Conservation (phyloP, 2,888 invertebrate genomes). For the Theretra japonica region DNA sequence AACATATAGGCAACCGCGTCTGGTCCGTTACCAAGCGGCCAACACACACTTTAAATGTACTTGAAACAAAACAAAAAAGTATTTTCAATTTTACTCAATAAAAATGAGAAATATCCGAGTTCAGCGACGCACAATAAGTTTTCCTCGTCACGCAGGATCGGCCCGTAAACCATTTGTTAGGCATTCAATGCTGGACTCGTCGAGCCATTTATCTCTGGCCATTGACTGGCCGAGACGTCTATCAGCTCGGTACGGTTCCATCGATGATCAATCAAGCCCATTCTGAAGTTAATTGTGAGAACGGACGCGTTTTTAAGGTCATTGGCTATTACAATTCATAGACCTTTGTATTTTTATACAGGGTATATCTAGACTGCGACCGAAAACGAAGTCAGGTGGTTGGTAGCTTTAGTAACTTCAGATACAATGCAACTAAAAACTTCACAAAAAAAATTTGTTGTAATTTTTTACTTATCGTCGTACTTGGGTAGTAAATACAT, state of each 20-base stretch:
- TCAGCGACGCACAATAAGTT: slow-evolving; percentile 54
- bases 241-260: slow-evolving; percentile 62
- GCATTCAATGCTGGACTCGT: slow-evolving; percentile 64
- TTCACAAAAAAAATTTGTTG: too few species aligned
- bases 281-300: slow-evolving; percentile 5
- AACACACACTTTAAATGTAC: too few species aligned
- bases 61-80: too few species aligned
- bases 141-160: slow-evolving; percentile 55
- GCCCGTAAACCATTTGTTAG: slow-evolving; percentile 72
- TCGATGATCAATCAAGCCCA: slow-evolving; percentile 61
- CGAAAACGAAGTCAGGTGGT: too few species aligned
- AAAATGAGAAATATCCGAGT: background rate
- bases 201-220: slow-evolving; percentile 68
- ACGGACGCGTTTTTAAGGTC: background rate
- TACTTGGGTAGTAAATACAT: too few species aligned
- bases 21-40: too few species aligned
- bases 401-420: too few species aligned
- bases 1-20: too few species aligned
- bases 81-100: too few species aligned
- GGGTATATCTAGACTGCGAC: background rate
- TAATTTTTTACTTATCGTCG: too few species aligned
- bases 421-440: too few species aligned
- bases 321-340: background rate
- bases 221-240: slow-evolving; percentile 62
- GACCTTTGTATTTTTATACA: too few species aligned